Evolutionary conservation across 2,888 invertebrate genomes (phyloP).

Genomic region (Fragum fragum): DNA sequence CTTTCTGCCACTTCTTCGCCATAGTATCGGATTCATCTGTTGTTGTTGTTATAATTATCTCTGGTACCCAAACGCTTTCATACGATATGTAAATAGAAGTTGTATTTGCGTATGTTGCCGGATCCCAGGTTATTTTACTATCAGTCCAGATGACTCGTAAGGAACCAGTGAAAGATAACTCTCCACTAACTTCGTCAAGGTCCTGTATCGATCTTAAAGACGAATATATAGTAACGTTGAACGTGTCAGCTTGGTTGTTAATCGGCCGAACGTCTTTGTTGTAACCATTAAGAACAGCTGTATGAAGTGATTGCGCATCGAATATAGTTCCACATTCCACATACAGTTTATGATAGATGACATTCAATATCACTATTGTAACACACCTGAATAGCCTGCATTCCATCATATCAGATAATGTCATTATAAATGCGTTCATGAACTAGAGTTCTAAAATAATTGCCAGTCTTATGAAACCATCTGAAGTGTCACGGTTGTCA

Average conservation of each 20-base stretch:
- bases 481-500: too few species aligned
- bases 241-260: neutral
- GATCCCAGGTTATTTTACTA: constrained; percentile 18
- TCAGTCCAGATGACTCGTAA: constrained; percentile 16
- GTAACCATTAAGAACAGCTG: constrained; percentile 4
- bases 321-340: constrained; percentile 2
- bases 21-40: constrained; percentile 42
- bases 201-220: constrained; percentile 28
- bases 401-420: too few species aligned
- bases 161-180: constrained; percentile 7
- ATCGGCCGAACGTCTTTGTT: constrained; percentile 33
- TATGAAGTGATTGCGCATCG: neutral
- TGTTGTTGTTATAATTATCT: constrained; percentile 52
- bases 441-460: too few species aligned
- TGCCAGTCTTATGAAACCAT: too few species aligned
- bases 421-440: too few species aligned
- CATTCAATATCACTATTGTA: too few species aligned
- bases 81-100: neutral
- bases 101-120: constrained; percentile 5
- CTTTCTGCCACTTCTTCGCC: constrained; percentile 50
- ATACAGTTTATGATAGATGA: neutral
- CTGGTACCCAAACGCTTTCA: constrained; percentile 54
- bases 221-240: constrained; percentile 8
- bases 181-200: constrained; percentile 27
- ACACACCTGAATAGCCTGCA: too few species aligned